Evolutionary conservation across 2,888 invertebrate genomes (phyloP).

Genomic region (Homarus gammarus): DNA sequence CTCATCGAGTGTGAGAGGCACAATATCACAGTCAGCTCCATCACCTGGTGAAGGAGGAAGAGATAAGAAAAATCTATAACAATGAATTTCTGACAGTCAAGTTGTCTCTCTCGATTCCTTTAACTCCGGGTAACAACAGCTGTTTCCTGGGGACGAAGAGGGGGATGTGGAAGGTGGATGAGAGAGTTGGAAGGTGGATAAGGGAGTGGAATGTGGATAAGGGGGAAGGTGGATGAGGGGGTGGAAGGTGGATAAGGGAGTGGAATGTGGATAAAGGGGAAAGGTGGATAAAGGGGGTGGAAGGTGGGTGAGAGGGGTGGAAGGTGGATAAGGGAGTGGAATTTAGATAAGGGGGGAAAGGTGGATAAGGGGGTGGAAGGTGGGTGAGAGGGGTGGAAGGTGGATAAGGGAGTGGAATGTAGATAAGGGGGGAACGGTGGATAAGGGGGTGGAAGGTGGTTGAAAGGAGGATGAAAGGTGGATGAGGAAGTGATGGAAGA

Average conservation of each 20-base stretch:
- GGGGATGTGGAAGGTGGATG: background rate
- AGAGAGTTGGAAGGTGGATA: background rate
- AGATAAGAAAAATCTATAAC: constrained; percentile 28
- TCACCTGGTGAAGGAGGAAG: constrained; percentile 17
- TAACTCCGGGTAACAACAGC: background rate
- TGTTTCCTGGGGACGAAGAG: background rate
- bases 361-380: no score
- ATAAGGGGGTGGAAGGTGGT: no score
- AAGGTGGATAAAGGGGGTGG: background rate
- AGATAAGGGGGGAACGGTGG: no score
- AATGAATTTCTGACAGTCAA: constrained; percentile 15
- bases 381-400: no score
- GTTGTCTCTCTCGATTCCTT: constrained; percentile 22
- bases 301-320: background rate
- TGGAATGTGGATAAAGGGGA: no score
- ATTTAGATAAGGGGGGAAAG: no score
- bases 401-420: no score
- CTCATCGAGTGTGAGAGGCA: background rate
- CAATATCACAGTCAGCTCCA: constrained; percentile 16
- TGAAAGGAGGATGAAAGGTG: no score
- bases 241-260: background rate
- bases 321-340: background rate
- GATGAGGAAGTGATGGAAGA: no score
- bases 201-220: background rate
- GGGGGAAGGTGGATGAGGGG: background rate